Evolutionary conservation across 2,888 invertebrate species (phyloP), one percentile per base, ranked within the genome.

Genomic region (Drosophila gaucha): DNA sequence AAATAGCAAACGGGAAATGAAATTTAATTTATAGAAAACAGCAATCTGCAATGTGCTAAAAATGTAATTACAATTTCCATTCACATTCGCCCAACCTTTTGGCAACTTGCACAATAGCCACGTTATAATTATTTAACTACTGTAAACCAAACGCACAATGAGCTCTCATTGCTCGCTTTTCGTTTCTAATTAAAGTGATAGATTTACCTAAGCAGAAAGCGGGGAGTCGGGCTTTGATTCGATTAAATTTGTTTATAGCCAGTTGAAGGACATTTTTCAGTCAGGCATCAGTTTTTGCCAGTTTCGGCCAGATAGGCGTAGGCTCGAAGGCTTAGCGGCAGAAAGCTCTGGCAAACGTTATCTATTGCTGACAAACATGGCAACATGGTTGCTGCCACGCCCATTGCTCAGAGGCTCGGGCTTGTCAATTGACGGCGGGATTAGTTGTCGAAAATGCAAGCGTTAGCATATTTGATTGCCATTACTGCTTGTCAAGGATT

Each of bases 381-480:
- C 36, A 62, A 49, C 36, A 49, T 30, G 46, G 22, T 36, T 41
- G 14, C 26, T 35, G 67, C 60, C 72, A 67, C 63, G 58, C 67
- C 65, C 58, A 46, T 26, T 12, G 31, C 30, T 46, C 28, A 38
- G n/a, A 64, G 52, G 52, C 65, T 57, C 31, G 63, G 59, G 39
- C 65, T 70, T 83, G 83, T 86, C 86, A 86, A 80, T 78, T 74
- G 80, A 62, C 69, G 56, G 43, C 38, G 64, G 68, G 73, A 62
- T 83, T 85, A 74, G 67, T 62, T 68, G 56, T 65, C 65, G 68
- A 86, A 84, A 80, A 77, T 78, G 86, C 79, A 77, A 84, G 86
- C 84, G 86, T 85, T 84, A 77, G 86, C 86, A 85, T 85, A 85
- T 85, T 85, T 79, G 84, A 85, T 85, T 84, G 79, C 80, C 84